A percentile compares a stretch with the other conserved stretches of the same genome.
Conservation (phyloP, 2,113 vertebrate species). For the Caloenas nicobarica region DNA sequence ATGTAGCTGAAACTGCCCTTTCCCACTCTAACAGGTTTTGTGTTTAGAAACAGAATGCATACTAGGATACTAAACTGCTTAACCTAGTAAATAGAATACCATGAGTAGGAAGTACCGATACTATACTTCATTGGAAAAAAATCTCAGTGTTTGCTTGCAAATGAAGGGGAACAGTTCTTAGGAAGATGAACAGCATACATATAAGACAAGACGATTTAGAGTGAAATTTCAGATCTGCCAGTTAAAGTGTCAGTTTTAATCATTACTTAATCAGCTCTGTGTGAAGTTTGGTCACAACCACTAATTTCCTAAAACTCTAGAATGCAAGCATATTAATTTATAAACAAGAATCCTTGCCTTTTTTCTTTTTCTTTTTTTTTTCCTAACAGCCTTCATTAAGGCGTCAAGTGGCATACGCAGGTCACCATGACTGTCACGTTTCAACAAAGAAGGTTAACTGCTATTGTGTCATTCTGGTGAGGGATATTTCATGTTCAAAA, state of each 20-base stretch:
- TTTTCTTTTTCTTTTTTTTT: not conserved
- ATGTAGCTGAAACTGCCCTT: not conserved
- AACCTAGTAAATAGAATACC: not conserved
- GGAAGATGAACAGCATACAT: not conserved
- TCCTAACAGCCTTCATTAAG: not conserved
- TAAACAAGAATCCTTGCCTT: not conserved
- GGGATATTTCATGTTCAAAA: not conserved
- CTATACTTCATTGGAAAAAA: not conserved
- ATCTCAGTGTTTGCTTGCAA: not conserved
- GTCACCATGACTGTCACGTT: not conserved
- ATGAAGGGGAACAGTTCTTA: not conserved
- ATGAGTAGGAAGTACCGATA: not conserved
- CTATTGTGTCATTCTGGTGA: not conserved
- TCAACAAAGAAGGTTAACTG: not conserved
- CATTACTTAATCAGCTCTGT: not conserved
- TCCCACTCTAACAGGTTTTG: not conserved
- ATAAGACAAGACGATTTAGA: not conserved
- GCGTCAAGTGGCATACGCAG: not conserved
- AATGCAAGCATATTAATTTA: not conserved
- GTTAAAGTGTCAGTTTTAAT: not conserved
- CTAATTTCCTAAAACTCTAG: not conserved
- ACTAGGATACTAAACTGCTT: accelerated
- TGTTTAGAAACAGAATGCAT: not conserved
- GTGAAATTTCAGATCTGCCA: not conserved
- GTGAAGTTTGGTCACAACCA: not conserved